phyloP scores from a whole-genome alignment of 2,888 invertebrate genomes.

The Labia minor region DNA sequence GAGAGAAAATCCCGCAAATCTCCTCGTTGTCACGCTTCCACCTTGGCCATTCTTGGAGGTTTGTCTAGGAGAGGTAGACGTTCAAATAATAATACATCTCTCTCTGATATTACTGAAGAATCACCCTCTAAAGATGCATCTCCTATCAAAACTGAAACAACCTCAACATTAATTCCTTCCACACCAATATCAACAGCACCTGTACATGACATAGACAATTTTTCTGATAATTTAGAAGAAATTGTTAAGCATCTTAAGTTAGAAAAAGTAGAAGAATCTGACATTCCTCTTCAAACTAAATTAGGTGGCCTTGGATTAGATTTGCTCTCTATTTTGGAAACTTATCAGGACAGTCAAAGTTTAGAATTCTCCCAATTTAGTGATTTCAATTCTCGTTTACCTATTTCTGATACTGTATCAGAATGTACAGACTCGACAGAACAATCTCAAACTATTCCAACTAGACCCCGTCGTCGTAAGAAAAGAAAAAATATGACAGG shows the following conservation, averaged over 20 bases:
- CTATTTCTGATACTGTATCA: not conserved
- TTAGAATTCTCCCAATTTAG: not conserved
- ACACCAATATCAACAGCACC: too few species aligned
- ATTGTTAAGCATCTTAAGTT: not conserved
- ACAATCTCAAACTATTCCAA: not conserved
- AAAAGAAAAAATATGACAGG: constrained; percentile 69
- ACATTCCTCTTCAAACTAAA: not conserved
- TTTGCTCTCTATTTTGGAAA: not conserved
- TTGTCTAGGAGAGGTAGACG: constrained; percentile 19
- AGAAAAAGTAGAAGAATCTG: not conserved
- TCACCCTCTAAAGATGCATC: not conserved
- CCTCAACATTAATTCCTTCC: not conserved
- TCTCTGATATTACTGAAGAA: constrained; percentile 9
- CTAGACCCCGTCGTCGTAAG: constrained; percentile 35
- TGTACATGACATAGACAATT: not conserved
- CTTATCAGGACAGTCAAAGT: not conserved
- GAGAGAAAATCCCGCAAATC: constrained; percentile 65
- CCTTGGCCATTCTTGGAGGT: constrained; percentile 59
- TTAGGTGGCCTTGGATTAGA: not conserved
- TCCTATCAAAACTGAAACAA: not conserved
- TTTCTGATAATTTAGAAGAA: not conserved
- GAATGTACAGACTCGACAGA: not conserved
- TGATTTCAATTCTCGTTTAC: not conserved
- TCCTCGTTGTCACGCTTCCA: constrained; percentile 79
- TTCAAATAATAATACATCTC: constrained; percentile 14